Percentiles rank a stretch among this genome's conserved stretches.
phyloP scores from a whole-genome alignment of 2,797 vertebrate species.

The Sebastes oblongus region DNA sequence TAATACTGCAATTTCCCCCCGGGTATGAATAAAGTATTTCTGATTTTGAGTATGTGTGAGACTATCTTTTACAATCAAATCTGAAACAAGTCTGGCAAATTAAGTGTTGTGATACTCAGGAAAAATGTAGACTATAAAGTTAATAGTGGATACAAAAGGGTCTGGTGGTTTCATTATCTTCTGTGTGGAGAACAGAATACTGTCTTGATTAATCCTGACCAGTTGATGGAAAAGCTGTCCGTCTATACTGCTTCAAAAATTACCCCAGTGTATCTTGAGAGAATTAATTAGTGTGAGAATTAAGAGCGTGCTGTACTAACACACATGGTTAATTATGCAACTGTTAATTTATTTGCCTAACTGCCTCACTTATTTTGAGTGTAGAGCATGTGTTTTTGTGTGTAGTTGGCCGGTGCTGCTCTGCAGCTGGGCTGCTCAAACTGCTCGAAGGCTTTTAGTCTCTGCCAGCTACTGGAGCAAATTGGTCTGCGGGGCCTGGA shows the following conservation, averaged over 20 bases:
- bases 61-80: background rate
- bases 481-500: constrained; percentile 25
- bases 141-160: background rate
- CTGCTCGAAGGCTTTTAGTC: constrained; percentile 18
- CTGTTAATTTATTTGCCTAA: constrained; percentile 10
- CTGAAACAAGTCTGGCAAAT: background rate
- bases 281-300: constrained; percentile 15
- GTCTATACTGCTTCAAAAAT: background rate
- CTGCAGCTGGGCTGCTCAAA: constrained; percentile 25
- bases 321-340: constrained; percentile 14
- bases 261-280: background rate
- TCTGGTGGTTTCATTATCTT: background rate
- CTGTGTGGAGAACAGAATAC: background rate
- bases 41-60: background rate
- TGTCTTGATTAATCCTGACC: background rate
- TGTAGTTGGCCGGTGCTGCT: background rate
- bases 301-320: constrained; percentile 1
- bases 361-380: background rate
- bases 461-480: constrained; percentile 19
- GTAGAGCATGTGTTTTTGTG: background rate
- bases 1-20: too few relatives aligned
- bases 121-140: background rate
- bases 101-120: background rate
- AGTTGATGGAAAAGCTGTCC: background rate
- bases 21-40: too few relatives aligned